Base-by-base conservation (phyloP, 1,140 invertebrate species). In the Berghia stephanieae region DNA sequence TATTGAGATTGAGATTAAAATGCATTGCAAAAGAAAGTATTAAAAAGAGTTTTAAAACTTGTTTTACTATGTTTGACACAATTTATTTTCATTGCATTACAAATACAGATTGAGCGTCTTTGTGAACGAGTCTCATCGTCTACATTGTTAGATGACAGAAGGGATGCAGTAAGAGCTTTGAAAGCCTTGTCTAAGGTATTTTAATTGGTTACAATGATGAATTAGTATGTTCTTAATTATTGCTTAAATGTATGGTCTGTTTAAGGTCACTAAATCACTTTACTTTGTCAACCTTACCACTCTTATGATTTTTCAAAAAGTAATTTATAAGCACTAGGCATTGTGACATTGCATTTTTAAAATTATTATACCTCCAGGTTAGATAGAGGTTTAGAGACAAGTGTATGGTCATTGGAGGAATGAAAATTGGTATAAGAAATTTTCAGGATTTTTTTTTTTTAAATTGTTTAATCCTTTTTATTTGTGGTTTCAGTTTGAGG, bases 151-250 rank as follows among this genome's bases (percentile, higher is more conserved):
- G 96, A 98, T 88, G 98, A 99, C 86, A 91, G 98, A 72, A 90
- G 98, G 86, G 97, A 99, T 94, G 97, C 98, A 3, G 97, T 98
- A 83, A 92, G 97, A 82, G 97, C 96, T 0, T 92, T 99, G 1
- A 97, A 97, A 90, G 95, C 97, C 1, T 90, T 99, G 70, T 98
- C 98, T 0, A 93, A 94, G 85, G 91, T 91, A 79, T 42, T 21
- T 52, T 40, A 52, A 24, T 6, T n/a, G 4, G 8, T 4, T 8
- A 43, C 3, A 49, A 27, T 43, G 34, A n/a, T 40, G 4, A 55
- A 13, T 1, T 31, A 34, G 18, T 8, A 55, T 74, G 46, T 73
- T 55, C 3, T 60, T 16, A 27, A 36, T 40, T 27, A 18, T 21
- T 40, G 27, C 60, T 49, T 74, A 42, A 57, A 42, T 74, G 72